Evolutionary conservation across 1,140 invertebrate species (phyloP), one percentile per base, ranked within the genome.

Genomic region (Listronotus bonariensis): DNA sequence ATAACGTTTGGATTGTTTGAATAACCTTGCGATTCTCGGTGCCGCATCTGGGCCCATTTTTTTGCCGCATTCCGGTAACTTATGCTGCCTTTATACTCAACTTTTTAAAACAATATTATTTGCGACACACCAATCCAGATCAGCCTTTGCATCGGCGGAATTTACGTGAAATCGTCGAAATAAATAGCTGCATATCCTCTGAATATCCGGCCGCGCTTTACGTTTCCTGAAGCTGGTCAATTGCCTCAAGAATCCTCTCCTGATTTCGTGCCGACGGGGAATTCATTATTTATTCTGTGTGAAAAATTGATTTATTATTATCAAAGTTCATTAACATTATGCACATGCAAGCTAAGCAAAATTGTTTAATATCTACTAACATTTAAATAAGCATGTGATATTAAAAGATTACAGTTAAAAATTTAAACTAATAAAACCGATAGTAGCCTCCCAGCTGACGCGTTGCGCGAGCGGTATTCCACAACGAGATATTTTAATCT

Each of bases 41-140:
- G 83, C 18, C 82, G 76, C 58, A 82, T 81, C 7, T 82, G 72
- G 31, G 74, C 71, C 66, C 83, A 83, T 83, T 87, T 89, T 79
- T 89, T 89, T n/a, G 86, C 86, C 8, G 90, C 90, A 80, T 92
- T 92, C 68, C 92, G 82, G 72, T 93, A 93, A 78, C 89, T 92
- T 46, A 87, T 89, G 78, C 86, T 90, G 67, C 91, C 90, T 80
- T 94, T 93, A 78, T 93, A 93, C 72, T 92, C 90, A 6, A 93
- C 92, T 83, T 91, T n/a, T 91, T 56, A 91, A 86, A 11, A 94
- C 88, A 65, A 87, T 86, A 75, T 89, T 88, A 42, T 85, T 84
- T 71, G 91, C 89, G 3, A 93, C 87, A 68, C 92, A 84, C 76
- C 84, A 83, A 75, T 91, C 87, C 1, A 94, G 78, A 78, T 91